Base-by-base conservation (phyloP, 1,140 invertebrate genomes). In the Bombus picipes region DNA sequence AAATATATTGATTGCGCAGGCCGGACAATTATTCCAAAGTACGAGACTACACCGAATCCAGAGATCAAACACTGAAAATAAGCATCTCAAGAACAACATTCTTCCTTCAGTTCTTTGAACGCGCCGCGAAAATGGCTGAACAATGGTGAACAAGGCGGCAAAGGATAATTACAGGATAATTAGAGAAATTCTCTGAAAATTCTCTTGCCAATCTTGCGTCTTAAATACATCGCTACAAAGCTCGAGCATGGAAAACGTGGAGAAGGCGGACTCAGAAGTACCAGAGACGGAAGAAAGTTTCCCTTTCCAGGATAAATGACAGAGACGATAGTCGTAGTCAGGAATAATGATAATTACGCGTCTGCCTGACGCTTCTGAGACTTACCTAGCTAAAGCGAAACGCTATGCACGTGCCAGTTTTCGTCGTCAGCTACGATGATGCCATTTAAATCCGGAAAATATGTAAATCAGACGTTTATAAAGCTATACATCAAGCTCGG, bases 381-480 rank as follows among this genome's bases (percentile, higher is more conserved):
- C 59, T 39, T 34, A 28, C 71, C 57, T 39, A 28, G 37, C 25
- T 32, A 18, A 28, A 37, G 73, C 9, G 32, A 68, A 47, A 79
- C 28, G 70, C 79, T 57, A 53, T 41, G 81, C 91, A 90, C 91
- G 92, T 88, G 92, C 82, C 89, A 87, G 83, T 91, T 89, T 92
- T 88, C 90, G 82, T 74, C 39, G 37, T 28, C 28, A 6, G 9
- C 86, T 47, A 72, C 71, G 82, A 53, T 53, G 73, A 62, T 85
- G 86, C 86, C 83, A 88, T 91, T 92, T 92, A 92, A 90, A 90
- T 90, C 85, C 89, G 88, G 87, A 90, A 92, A 91, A 91, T 92
- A 92, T 92, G 92, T 91, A 92, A 92, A 92, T 92, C 87, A 87
- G 84, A 28, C 89, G 88, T 90, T 92, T 90, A 91, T 91, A 91